phyloP scores from a whole-genome alignment of 2,888 invertebrate species.

The Leuctra nigra region DNA sequence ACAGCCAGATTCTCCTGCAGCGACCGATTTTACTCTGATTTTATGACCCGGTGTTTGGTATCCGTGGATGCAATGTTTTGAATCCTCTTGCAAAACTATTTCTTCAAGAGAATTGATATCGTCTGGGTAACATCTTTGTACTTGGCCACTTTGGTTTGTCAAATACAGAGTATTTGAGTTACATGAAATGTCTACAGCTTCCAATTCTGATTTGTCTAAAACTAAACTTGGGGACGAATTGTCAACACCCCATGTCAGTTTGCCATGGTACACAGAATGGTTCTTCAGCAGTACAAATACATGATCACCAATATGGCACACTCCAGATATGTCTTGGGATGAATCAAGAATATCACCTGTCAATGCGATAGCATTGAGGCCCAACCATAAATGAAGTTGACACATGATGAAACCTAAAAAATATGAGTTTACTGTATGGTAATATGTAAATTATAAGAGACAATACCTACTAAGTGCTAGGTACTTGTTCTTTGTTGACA shows the following conservation, averaged over 20 bases:
- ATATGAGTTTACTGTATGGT: no score
- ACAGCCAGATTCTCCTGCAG: conserved; percentile 54
- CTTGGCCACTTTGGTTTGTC: conserved; percentile 54
- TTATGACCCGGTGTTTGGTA: conserved; percentile 55
- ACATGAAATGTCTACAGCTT: conserved; percentile 56
- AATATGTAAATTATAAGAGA: no score
- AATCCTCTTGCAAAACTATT: conserved; percentile 55
- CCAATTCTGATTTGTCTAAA: conserved; percentile 42
- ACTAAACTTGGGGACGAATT: neutral
- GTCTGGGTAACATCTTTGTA: conserved; percentile 49
- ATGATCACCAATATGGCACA: conserved; percentile 42
- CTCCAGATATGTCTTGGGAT: conserved; percentile 37
- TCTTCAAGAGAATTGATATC: conserved; percentile 52
- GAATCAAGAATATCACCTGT: conserved; percentile 35
- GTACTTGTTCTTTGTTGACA: no score
- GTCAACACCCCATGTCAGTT: conserved; percentile 32
- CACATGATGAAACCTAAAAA: conserved; percentile 18
- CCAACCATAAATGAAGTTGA: conserved; percentile 37
- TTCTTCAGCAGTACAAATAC: conserved; percentile 43
- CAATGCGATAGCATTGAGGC: conserved; percentile 36
- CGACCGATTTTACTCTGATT: conserved; percentile 55
- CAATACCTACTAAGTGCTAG: no score
- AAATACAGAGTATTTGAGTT: conserved; percentile 53
- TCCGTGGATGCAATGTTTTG: conserved; percentile 58
- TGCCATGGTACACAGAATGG: conserved; percentile 42